Evolutionary conservation across 2,888 invertebrate species (phyloP).

Genomic region (Drosophila nr. fundita): DNA sequence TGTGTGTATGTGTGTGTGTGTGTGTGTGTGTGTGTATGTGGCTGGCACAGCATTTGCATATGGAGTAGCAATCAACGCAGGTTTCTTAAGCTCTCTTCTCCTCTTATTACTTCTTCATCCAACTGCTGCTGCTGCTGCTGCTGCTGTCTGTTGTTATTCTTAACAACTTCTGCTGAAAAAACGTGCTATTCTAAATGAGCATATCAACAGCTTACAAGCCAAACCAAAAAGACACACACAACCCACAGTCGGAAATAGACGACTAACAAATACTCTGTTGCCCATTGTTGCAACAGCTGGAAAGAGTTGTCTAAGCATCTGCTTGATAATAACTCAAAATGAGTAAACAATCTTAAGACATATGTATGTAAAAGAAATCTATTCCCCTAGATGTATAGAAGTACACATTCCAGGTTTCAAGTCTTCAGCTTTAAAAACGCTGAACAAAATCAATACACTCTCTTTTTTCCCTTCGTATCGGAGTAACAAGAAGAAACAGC

Average conservation of each 20-base stretch:
- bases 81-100: neutral
- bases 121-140: constrained; percentile 14
- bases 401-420: neutral
- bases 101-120: constrained; percentile 8
- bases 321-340: neutral
- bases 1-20: constrained; percentile 14
- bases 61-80: constrained; percentile 61
- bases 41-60: constrained; percentile 54
- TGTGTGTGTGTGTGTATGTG: constrained; percentile 24
- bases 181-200: constrained; percentile 81
- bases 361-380: too few species aligned
- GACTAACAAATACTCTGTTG: constrained; percentile 2
- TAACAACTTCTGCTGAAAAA: constrained; percentile 81
- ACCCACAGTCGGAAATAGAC: constrained; percentile 7
- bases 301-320: neutral
- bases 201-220: constrained; percentile 79
- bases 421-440: neutral
- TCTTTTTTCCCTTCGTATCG: constrained; percentile 11
- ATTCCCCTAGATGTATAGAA: too few species aligned
- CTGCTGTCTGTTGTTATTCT: constrained; percentile 40
- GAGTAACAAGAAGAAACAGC: constrained; percentile 20
- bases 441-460: constrained; percentile 9
- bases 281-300: neutral
- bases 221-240: constrained; percentile 39
- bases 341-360: too few species aligned